Base-by-base conservation (phyloP, 1,140 invertebrate species). In the Phortica variegata region DNA sequence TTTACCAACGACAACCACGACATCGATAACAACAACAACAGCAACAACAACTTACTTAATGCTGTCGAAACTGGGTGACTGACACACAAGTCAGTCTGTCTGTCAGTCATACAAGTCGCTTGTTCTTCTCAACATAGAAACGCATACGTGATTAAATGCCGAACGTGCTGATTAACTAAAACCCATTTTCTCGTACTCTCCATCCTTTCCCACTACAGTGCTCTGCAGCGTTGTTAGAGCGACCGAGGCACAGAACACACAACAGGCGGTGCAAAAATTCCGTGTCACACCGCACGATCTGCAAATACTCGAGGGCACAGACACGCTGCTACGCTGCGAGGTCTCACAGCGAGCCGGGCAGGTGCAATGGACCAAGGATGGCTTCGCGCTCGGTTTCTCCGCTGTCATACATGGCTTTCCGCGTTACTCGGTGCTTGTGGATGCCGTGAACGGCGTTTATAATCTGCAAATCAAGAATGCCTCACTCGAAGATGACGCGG, bases 301-400 rank as follows among this genome's bases (percentile, higher is more conserved):
- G 39, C 84, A 85, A 56, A 91, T 93, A 15, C 84, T 87, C 45
- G 90, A 93, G 76, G 90, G 91, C 49, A 82, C 86, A 1, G 88
- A 89, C 50, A 86, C 89, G 2, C 84, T 88, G 20, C 77, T 96
- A 43, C 84, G 87, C 54, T 97, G 93, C 75, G 88, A 89, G 61
- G 85, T 97, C 3, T 83, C 85, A 29, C 86, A 93, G 76, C 80
- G 89, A 52, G 85, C 83, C 16, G 93, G 93, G 13, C 83, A 84
- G 58, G 90, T 95, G 49, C 93, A 96, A 73, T 97, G 93, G 93
- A 90, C 90, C 45, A 95, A 95, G 77, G 91, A 95, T 78, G 92
- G 92, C 44, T 94, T 95, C 74, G 91, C 89, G 32, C 81, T 95
- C 53, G 93, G 93, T 31, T 92, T 86, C 76, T 84, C 85, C 7